Conservation (phyloP, 2,797 vertebrate species). For the Urosaurus nigricauda region DNA sequence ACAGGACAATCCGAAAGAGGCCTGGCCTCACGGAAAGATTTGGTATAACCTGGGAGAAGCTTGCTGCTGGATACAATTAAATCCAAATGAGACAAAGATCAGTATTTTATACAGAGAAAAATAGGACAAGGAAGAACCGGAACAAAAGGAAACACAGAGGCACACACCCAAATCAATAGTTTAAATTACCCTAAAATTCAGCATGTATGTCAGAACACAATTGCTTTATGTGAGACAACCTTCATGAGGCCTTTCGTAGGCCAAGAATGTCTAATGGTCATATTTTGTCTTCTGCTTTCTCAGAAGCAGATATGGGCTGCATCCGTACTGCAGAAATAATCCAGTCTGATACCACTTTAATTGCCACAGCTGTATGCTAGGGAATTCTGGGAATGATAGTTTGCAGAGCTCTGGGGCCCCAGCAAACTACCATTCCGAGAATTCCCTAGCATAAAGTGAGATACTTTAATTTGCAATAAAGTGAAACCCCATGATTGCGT, state of each 20-base stretch:
- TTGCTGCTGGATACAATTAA: background rate
- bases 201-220: background rate
- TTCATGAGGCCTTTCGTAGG: background rate
- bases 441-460: too few species aligned
- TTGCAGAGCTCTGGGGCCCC: too few species aligned
- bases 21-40: background rate
- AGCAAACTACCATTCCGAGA: too few species aligned
- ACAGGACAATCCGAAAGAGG: background rate
- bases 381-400: too few species aligned
- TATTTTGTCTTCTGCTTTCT: background rate
- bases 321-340: too few species aligned
- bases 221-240: background rate
- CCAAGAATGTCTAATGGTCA: background rate
- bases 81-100: background rate
- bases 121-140: background rate
- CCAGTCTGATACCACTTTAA: too few species aligned
- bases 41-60: background rate
- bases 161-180: background rate
- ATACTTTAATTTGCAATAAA: too few species aligned
- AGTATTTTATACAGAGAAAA: background rate
- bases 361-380: too few species aligned
- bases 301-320: background rate
- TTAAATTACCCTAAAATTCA: constrained; percentile 23
- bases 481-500: too few species aligned
- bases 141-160: background rate